Evolutionary conservation across 1,140 invertebrate genomes (phyloP).

Genomic region (Carposina sasakii): DNA sequence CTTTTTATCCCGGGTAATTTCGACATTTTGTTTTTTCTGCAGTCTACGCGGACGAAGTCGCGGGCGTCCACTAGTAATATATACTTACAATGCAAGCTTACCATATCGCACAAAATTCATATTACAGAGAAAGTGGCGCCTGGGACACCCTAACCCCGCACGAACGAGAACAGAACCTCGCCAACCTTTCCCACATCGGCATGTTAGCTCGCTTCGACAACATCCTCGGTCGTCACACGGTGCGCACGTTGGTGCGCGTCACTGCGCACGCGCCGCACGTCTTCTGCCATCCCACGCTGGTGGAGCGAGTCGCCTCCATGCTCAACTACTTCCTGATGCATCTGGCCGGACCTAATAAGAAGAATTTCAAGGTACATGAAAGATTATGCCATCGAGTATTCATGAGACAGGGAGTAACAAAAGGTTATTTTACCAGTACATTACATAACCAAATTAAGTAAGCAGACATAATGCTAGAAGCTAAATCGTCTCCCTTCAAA

Average conservation of each 20-base stretch:
- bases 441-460: too few relatives aligned
- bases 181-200: constrained; percentile 84
- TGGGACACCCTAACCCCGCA: constrained; percentile 81
- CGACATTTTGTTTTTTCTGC: too few relatives aligned
- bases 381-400: too few relatives aligned
- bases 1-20: too few relatives aligned
- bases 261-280: constrained; percentile 89
- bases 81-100: too few relatives aligned
- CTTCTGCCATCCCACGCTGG: constrained; percentile 93
- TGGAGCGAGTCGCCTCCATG: constrained; percentile 94
- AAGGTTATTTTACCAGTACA: too few relatives aligned
- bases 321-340: constrained; percentile 95
- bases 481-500: too few relatives aligned
- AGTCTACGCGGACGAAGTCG: too few relatives aligned
- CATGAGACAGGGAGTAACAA: too few relatives aligned
- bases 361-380: constrained; percentile 92
- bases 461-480: too few relatives aligned
- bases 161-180: constrained; percentile 85
- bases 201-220: constrained; percentile 94
- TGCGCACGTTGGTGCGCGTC: constrained; percentile 86
- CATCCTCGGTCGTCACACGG: constrained; percentile 91
- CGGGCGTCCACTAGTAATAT: too few relatives aligned
- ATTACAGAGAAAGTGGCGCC: constrained; percentile 79
- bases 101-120: neutral
- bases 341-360: constrained; percentile 90